Conservation (phyloP, 2,113 vertebrate species). For the Sinocyclocheilus anshuiensis region DNA sequence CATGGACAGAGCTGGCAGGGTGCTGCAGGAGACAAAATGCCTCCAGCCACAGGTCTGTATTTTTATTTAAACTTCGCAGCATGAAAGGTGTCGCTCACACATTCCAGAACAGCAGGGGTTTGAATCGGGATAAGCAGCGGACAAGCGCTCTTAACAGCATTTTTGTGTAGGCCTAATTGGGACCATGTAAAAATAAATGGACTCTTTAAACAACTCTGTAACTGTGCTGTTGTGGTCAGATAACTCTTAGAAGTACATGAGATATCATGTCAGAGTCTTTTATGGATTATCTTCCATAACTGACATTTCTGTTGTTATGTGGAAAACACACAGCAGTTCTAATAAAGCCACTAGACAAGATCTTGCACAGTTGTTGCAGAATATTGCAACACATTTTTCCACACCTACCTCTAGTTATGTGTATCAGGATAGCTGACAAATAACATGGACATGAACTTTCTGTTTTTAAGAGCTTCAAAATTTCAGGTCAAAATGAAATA, state of each 20-base stretch:
- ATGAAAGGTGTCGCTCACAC: slow-evolving; percentile 64
- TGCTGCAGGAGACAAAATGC: slow-evolving; percentile 81
- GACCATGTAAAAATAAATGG: not conserved
- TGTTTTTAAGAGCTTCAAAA: not conserved
- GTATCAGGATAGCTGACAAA: slow-evolving; percentile 7
- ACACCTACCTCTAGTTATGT: not conserved
- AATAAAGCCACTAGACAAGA: slow-evolving; percentile 8
- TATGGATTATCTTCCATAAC: not conserved
- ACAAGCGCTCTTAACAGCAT: not conserved
- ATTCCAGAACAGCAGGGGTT: slow-evolving; percentile 23
- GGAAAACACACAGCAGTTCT: not conserved
- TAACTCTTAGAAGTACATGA: not conserved
- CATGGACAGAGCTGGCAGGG: slow-evolving; percentile 80
- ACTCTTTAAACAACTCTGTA: not conserved
- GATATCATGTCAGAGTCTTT: not conserved
- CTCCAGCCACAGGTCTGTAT: slow-evolving; percentile 66
- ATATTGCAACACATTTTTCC: slow-evolving; percentile 38
- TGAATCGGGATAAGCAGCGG: not conserved
- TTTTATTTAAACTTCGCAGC: slow-evolving; percentile 72
- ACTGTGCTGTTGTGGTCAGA: not conserved
- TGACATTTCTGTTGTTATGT: slow-evolving; percentile 5
- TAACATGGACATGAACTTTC: slow-evolving; percentile 1
- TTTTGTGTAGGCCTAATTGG: not conserved
- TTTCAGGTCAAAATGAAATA: not conserved
- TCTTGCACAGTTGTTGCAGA: slow-evolving; percentile 8